Base-by-base conservation (phyloP, 2,888 invertebrate genomes). In the Catocala fraxini region DNA sequence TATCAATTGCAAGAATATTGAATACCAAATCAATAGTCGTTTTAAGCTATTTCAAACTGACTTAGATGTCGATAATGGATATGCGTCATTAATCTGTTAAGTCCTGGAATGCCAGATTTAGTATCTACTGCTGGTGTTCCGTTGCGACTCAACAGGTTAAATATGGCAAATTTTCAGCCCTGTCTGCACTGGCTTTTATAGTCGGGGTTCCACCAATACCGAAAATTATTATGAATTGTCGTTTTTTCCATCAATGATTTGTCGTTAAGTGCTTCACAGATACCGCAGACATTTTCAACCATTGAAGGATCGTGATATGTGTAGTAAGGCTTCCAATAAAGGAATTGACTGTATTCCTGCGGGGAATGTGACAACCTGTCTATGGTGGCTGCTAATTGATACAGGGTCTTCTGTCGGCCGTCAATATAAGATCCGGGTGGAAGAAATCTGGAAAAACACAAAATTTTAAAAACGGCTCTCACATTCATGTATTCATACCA, bases 341-440 rank as follows among this genome's bases (percentile, higher is more conserved):
- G 91, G 62, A 79, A 92, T 13, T 79, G 64, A 7, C 65, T 78
- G 65, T 91, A 93, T 4, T 72, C 56, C 10, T 75, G 70, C 0
- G 86, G 86, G 0, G 81, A 80, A 0, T 64, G 69, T 15, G 89
- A 88, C 4, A 89, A 64, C 0, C 64, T 67, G 11, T 81, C 77
- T 64, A 93, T 89, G 5, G 71, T 72, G 0, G 69, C 65, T 0
- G 92, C 93, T 13, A 92, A 60, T 0, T 84, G 63, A 1, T 61
- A 48, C 0, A 84, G 78, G 0, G 65, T 71, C 4, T 76, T 67
- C 5, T 71, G 74, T 0, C 73, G 72, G 0, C 85, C 89, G 60
- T 93, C 83, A 10, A 93, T 64, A 61, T 92, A 93, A 0, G 92
- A 90, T 0, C 85, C 86, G 0, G 91, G 92, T 1, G 93, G 92